Percentiles rank a stretch among this genome's conserved stretches.
phyloP scores from a whole-genome alignment of 1,140 invertebrate species.

The Cotesia chilonis region DNA sequence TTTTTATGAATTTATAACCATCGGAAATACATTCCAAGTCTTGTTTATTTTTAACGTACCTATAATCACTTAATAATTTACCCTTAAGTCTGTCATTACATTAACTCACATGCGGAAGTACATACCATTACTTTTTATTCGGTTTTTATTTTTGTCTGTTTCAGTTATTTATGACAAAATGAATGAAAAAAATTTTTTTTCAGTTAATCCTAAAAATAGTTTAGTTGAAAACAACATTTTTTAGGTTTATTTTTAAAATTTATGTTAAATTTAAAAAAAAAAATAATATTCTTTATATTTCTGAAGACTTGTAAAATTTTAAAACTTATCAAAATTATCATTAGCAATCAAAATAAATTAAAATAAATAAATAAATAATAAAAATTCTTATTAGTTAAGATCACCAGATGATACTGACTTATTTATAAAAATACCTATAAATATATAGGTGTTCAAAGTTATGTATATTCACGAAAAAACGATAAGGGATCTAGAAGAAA shows the following conservation, averaged over 20 bases:
- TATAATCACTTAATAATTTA: slow-evolving; percentile 30
- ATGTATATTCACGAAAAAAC: slow-evolving; percentile 1
- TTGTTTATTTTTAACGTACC: too few relatives aligned
- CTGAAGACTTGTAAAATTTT: too few relatives aligned
- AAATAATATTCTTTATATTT: too few relatives aligned
- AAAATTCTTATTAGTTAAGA: neutral
- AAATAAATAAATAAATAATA: neutral
- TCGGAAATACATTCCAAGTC: slow-evolving; percentile 32
- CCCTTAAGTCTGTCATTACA: slow-evolving; percentile 49
- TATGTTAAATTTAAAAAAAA: too few relatives aligned
- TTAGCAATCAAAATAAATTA: neutral
- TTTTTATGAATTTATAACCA: slow-evolving; percentile 1
- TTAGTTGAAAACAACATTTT: neutral
- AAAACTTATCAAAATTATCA: too few relatives aligned
- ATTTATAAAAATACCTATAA: neutral
- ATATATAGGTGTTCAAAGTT: neutral
- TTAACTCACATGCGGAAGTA: slow-evolving; percentile 57
- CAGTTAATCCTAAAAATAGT: too few relatives aligned
- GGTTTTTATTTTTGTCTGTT: neutral
- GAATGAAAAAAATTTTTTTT: too few relatives aligned
- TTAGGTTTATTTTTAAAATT: neutral
- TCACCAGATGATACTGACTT: neutral
- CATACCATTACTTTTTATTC: slow-evolving; percentile 51
- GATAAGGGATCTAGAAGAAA: slow-evolving; percentile 8
- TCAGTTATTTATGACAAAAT: too few relatives aligned